Evolutionary conservation across 2,797 vertebrate genomes (phyloP).

Genomic region (Phataginus tetradactyla): DNA sequence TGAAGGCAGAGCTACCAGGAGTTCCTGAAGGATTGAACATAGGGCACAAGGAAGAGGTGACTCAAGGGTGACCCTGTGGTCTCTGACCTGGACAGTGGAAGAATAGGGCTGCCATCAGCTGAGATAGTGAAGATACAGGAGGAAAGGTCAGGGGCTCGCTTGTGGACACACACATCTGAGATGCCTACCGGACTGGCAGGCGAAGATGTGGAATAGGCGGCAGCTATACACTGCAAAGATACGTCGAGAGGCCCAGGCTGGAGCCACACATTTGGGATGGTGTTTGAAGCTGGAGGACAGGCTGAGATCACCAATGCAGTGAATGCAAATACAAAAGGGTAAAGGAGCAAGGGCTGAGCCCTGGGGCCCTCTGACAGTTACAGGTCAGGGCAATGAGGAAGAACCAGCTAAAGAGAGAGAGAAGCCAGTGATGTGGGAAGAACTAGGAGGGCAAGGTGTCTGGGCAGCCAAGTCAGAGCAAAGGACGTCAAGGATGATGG

Average conservation of each 20-base stretch:
- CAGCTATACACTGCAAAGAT: fast-evolving
- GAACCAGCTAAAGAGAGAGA: neutral
- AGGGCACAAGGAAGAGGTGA: neutral
- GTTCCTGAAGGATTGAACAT: neutral
- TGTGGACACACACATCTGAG: neutral
- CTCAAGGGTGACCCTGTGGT: neutral
- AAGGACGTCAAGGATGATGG: neutral
- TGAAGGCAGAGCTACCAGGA: neutral
- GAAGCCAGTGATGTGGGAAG: neutral
- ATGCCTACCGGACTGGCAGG: neutral
- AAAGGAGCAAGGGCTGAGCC: neutral
- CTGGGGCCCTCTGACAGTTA: neutral
- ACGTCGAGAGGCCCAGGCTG: neutral
- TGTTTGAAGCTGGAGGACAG: neutral
- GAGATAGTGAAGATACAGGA: neutral
- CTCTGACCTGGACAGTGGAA: neutral
- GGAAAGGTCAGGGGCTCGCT: neutral
- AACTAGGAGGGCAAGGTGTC: neutral
- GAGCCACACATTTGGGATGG: neutral
- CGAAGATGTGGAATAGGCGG: neutral
- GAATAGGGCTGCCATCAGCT: neutral
- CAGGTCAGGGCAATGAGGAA: neutral
- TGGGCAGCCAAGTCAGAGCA: neutral
- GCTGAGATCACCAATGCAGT: neutral
- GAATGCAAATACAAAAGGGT: neutral